Evolutionary conservation across 2,797 vertebrate species (phyloP), one percentile per base, ranked within the genome.

Genomic region (Crenuchus spilurus): DNA sequence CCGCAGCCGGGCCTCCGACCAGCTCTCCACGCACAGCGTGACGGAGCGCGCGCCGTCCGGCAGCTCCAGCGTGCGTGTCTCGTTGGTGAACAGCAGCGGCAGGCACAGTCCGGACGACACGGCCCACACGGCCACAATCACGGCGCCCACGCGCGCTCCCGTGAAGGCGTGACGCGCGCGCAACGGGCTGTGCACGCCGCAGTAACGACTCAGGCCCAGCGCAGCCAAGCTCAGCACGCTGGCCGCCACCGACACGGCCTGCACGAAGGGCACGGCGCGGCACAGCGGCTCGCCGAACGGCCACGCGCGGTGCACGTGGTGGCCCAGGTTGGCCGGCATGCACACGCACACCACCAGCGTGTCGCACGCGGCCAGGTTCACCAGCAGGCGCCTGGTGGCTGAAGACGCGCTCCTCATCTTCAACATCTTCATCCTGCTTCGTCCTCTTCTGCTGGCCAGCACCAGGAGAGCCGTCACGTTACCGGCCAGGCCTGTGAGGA

Each of bases 341-440:
- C 89, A 91, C 30, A 91, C 84, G 54, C 88, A 90, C 57, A 91
- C 88, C 63, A 91, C 89, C 87, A 91, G 84, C 89, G 89, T 91
- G 72, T 91, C 89, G 63, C 89, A 91, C 9, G 87, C 78, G 9
- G 89, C 88, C 78, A 91, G 71, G 77, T 91, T 91, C 10, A 89
- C 82, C 35, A 91, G 80, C 14, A 91, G 86, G 60, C 85, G 82
- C 14, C 87, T 81, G 69, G 89, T 91, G 2, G 86, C 82, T 84
- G 10, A 82, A 62, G 16, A 88, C 75, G 18, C 84, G 82, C 58
- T 84, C 52, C 52, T 55, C 52, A 55, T 55, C 52, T 3, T 30
- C 26, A 30, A 1, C 5, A 54, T 13, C 11, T 14, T 28, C 26
- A 54, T 30, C 16, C 28, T 30, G 14, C 28, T 31, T 14, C 28